Evolutionary conservation across 2,113 vertebrate genomes (phyloP).

Genomic region (Caretta caretta): DNA sequence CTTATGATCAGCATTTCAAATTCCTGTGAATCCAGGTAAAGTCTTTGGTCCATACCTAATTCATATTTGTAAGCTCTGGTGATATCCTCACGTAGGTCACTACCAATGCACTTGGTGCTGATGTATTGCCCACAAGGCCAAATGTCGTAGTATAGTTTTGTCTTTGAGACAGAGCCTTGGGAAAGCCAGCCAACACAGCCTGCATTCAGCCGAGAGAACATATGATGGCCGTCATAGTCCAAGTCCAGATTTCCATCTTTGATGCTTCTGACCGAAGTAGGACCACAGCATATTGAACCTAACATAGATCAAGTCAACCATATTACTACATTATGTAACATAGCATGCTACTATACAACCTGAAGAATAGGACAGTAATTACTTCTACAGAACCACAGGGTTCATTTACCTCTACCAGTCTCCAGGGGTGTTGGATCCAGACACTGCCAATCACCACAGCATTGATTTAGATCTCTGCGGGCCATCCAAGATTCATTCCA

Average conservation of each 20-base stretch:
- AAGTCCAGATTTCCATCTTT: conserved; percentile 72
- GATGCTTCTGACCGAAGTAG: conserved; percentile 74
- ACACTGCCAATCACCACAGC: conserved; percentile 66
- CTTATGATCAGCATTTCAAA: not conserved
- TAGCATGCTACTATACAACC: not conserved
- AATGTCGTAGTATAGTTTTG: conserved; percentile 57
- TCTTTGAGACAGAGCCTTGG: conserved; percentile 48
- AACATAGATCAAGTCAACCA: not conserved
- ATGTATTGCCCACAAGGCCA: conserved; percentile 61
- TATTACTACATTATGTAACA: not conserved
- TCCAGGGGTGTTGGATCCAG: conserved; percentile 70
- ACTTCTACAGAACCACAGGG: not conserved
- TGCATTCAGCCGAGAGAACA: conserved; percentile 67
- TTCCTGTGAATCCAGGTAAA: not conserved
- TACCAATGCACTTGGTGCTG: conserved; percentile 68
- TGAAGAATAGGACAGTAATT: not conserved
- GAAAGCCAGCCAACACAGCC: conserved; percentile 67
- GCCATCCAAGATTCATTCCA: conserved; percentile 72
- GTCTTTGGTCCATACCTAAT: conserved; percentile 54
- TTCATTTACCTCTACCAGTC: conserved; percentile 49
- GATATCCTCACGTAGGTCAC: conserved; percentile 63
- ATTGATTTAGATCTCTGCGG: conserved; percentile 63
- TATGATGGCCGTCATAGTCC: conserved; percentile 67
- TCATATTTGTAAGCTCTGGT: conserved; percentile 71
- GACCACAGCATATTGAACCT: conserved; percentile 70